Evolutionary conservation across 2,888 invertebrate genomes (phyloP).

Genomic region (Pemphredon lugubris): DNA sequence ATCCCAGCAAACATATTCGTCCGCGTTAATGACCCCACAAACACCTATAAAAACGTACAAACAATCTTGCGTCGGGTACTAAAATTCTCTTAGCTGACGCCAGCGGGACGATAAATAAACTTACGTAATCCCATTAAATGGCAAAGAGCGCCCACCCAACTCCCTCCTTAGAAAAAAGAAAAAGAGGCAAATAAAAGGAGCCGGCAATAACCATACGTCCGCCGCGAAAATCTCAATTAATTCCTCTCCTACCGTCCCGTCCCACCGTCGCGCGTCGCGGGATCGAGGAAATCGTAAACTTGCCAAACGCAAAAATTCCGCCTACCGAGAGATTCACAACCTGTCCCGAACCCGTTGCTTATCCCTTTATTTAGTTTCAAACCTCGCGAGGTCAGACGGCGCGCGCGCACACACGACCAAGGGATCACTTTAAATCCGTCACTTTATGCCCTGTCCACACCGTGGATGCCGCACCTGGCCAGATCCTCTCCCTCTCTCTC

Average conservation of each 20-base stretch:
- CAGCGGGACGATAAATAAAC: too few species aligned
- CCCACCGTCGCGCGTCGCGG: too few species aligned
- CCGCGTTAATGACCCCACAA: too few species aligned
- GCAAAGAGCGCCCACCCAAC: too few species aligned
- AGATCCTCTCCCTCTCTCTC: neutral
- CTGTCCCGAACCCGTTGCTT: conserved; percentile 20
- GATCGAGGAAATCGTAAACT: conserved; percentile 21
- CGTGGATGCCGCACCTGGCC: conserved; percentile 26
- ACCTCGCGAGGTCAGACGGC: neutral
- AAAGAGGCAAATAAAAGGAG: too few species aligned
- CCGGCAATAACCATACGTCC: neutral
- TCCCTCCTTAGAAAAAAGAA: too few species aligned
- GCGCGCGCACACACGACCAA: neutral
- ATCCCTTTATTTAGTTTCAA: conserved; percentile 13
- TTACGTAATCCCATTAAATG: too few species aligned
- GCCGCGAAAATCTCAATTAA: conserved; percentile 2
- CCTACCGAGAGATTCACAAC: conserved; percentile 6
- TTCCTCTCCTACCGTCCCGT: conserved; percentile 3
- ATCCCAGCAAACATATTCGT: too few species aligned
- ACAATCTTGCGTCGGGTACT: neutral
- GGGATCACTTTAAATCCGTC: conserved; percentile 2
- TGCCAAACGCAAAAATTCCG: neutral
- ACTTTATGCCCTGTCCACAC: conserved; percentile 13
- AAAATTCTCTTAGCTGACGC: neutral
- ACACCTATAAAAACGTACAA: too few species aligned